These are phyloP conservation scores for Nezara viridula DNA, from an alignment of 2,888 invertebrate species.

Conservation along the genomic window DNA sequence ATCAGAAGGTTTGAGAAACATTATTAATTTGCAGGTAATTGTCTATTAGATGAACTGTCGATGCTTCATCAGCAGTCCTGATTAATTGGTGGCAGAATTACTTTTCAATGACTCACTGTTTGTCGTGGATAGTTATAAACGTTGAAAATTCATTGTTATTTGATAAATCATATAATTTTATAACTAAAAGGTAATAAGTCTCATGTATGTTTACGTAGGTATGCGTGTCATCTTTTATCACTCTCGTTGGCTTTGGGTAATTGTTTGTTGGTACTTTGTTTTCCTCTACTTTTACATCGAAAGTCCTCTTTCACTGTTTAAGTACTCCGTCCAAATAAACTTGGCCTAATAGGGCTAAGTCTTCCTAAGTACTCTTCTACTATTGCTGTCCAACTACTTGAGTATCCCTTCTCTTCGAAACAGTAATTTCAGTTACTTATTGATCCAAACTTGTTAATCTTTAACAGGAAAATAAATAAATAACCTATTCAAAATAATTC, in stretches of 20 bases:
- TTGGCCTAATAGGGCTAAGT: neutral
- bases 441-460: neutral
- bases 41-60: neutral
- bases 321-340: neutral
- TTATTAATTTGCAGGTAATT: neutral
- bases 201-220: no score
- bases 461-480: no score
- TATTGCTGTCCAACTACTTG: no score
- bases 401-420: neutral
- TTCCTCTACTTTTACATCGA: neutral
- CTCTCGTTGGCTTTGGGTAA: no score
- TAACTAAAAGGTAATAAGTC: no score
- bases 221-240: no score
- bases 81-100: conserved; percentile 6
- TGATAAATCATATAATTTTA: neutral
- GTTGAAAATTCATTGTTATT: neutral
- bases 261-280: no score
- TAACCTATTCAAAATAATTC: no score
- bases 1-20: neutral
- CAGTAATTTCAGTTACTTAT: neutral
- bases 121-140: neutral
- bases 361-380: neutral
- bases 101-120: neutral
- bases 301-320: neutral
- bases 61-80: neutral